Evolutionary conservation across 2,797 vertebrate genomes (phyloP).

Genomic region (Spinus pinus): DNA sequence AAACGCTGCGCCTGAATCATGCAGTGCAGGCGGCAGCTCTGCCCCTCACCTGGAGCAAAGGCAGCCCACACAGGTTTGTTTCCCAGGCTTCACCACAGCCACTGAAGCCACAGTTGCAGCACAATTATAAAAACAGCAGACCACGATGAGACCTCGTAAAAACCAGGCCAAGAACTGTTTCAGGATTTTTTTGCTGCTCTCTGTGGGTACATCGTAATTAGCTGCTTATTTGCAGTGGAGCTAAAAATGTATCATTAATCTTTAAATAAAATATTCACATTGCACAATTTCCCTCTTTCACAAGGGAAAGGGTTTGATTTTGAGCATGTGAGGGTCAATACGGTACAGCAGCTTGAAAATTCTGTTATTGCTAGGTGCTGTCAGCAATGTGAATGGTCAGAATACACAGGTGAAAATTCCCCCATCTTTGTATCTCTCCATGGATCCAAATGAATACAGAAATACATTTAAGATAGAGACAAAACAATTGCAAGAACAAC

Average conservation of each 20-base stretch:
- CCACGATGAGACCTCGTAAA: neutral
- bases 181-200: conserved; percentile 4
- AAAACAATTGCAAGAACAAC: neutral
- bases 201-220: neutral
- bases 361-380: neutral
- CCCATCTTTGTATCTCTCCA: neutral
- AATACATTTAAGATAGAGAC: neutral
- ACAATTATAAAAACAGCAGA: neutral
- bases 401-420: neutral
- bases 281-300: neutral
- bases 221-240: neutral
- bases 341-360: neutral
- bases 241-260: neutral
- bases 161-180: neutral
- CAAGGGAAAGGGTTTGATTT: neutral
- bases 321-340: neutral
- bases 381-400: neutral
- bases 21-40: neutral
- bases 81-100: neutral
- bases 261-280: neutral
- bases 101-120: neutral
- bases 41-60: neutral
- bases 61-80: neutral
- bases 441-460: neutral
- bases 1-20: fast-evolving